Evolutionary conservation across 2,113 vertebrate species (phyloP).

Genomic region (Platichthys flesus): DNA sequence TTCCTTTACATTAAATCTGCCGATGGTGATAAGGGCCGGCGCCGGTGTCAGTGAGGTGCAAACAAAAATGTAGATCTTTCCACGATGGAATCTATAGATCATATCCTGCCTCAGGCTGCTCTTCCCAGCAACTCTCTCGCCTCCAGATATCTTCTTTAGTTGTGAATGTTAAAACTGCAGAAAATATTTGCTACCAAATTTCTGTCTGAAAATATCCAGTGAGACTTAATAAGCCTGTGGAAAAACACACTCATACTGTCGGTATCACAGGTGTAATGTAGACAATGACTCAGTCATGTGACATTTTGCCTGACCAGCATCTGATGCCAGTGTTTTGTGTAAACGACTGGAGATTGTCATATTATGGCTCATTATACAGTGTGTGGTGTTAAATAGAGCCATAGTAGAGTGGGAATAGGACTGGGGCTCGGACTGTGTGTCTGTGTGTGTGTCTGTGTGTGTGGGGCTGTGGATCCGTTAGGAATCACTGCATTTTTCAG

Average conservation of each 20-base stretch:
- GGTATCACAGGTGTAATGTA: background rate
- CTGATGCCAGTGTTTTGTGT: slow-evolving; percentile 6
- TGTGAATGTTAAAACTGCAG: no score
- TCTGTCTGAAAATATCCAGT: no score
- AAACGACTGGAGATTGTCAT: slow-evolving; percentile 4
- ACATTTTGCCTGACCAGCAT: slow-evolving; percentile 6
- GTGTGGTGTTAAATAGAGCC: background rate
- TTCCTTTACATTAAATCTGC: no score
- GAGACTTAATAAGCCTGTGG: background rate
- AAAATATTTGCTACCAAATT: no score
- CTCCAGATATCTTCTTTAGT: no score
- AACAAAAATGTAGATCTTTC: no score
- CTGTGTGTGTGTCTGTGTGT: slow-evolving; percentile 28
- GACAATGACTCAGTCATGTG: background rate
- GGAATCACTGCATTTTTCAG: slow-evolving; percentile 93
- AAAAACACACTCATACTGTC: background rate
- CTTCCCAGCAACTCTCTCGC: no score
- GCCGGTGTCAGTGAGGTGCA: no score
- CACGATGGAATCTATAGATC: no score
- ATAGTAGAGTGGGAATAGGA: slow-evolving; percentile 10
- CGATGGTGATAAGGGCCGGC: no score
- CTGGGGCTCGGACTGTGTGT: slow-evolving; percentile 57
- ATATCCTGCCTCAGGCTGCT: no score
- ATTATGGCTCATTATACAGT: slow-evolving; percentile 3
- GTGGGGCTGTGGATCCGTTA: slow-evolving; percentile 34